phyloP scores from a whole-genome alignment of 2,888 invertebrate genomes.

The Harpalus rufipes region DNA sequence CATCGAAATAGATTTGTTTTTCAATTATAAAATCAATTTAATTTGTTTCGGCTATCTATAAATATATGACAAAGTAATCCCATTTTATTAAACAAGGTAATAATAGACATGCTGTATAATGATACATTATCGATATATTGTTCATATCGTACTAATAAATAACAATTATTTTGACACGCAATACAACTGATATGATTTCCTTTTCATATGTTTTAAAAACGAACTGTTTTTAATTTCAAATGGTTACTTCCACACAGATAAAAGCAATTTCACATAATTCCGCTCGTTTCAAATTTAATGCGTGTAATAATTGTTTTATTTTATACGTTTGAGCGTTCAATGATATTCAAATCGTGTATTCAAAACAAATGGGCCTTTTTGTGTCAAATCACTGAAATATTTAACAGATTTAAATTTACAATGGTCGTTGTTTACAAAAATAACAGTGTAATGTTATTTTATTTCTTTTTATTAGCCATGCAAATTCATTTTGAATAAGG shows the following conservation, averaged over 20 bases:
- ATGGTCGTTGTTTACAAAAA: background rate
- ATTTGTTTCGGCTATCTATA: conserved; percentile 21
- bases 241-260: background rate
- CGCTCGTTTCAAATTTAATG: background rate
- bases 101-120: conserved; percentile 9
- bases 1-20: conserved; percentile 23
- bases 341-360: background rate
- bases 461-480: conserved; percentile 8
- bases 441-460: background rate
- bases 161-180: conserved; percentile 5
- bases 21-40: conserved; percentile 43
- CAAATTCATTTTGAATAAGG: background rate
- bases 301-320: conserved; percentile 22
- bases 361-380: background rate
- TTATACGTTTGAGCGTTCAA: conserved; percentile 5
- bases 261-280: conserved; percentile 9
- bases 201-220: background rate
- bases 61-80: conserved; percentile 24
- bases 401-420: background rate
- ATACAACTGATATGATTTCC: background rate
- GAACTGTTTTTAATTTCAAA: background rate
- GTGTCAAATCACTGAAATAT: background rate
- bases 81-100: background rate
- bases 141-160: background rate
- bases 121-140: background rate